Evolutionary conservation across 2,888 invertebrate species (phyloP), one percentile per base, ranked within the genome.

Genomic region (Idaea straminata): DNA sequence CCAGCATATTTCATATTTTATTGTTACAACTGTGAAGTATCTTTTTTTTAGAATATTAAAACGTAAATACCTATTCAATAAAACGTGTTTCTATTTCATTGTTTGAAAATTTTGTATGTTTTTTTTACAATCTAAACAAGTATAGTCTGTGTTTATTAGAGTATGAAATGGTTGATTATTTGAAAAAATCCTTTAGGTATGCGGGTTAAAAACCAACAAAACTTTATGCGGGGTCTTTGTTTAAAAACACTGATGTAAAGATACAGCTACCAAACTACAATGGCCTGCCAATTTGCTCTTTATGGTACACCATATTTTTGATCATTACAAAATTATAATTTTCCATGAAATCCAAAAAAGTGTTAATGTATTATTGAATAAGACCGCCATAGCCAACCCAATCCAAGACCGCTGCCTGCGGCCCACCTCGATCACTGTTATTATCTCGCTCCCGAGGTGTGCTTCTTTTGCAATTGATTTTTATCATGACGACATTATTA

Each of bases 401-500:
- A 69, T 66, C 66, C 63, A 62, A 25, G 62, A 38, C 60, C 57
- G 62, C 63, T 66, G 81, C 81, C 80, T 66, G 75, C 71, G 78
- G 81, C 76, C 64, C 61, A 66, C 67, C 66, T 74, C 74, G 78
- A 86, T 82, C 82, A 84, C 89, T 84, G 78, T 89, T 86, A 91
- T 91, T 90, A 87, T 75, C 75, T 68, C 77, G 88, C 88, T 88
- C 78, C 89, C 80, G 86, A 85, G 83, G 82, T 82, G 77, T 80
- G 77, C 81, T 70, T 81, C 83, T 81, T 79, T 81, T 82, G 82
- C 83, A 83, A 87, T 88, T 86, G 89, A 90, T 90, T 89, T 83
- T 86, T 90, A 89, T 90, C 90, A 80, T 83, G 85, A 89, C 86
- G 85, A 88, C 84, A 88, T 89, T 86, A 90, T 89, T 85, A 86